Percentiles rank a stretch among this genome's conserved stretches.
Conservation (phyloP, 1,140 invertebrate genomes). For the Paraescarpia echinospica region DNA sequence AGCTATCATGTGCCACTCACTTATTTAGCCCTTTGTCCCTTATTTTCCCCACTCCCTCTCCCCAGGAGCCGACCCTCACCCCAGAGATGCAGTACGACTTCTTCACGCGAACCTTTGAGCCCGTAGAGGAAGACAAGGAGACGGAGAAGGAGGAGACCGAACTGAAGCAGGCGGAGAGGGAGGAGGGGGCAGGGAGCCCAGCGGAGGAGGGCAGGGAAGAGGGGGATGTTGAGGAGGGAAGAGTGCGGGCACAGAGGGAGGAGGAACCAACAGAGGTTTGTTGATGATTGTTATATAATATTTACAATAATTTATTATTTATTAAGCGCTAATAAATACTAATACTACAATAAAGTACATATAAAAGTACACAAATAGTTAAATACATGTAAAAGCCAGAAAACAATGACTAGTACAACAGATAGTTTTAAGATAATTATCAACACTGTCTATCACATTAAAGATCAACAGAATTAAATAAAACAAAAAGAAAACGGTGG, state of each 20-base stretch:
- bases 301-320: too few relatives aligned
- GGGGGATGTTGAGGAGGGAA: constrained; percentile 23
- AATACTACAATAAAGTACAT: too few relatives aligned
- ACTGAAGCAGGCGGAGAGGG: constrained; percentile 32
- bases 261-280: constrained; percentile 19
- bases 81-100: constrained; percentile 52
- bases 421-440: too few relatives aligned
- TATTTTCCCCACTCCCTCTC: constrained; percentile 11
- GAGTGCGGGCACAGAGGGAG: constrained; percentile 27
- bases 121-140: constrained; percentile 41
- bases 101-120: constrained; percentile 50
- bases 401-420: too few relatives aligned
- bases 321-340: too few relatives aligned
- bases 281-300: neutral
- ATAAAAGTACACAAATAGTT: too few relatives aligned
- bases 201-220: neutral
- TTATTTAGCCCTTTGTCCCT: too few relatives aligned
- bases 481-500: too few relatives aligned
- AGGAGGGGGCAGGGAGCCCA: constrained; percentile 29
- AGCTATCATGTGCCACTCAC: too few relatives aligned
- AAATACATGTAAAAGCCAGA: too few relatives aligned
- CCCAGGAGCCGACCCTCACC: constrained; percentile 45
- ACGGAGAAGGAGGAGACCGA: constrained; percentile 33
- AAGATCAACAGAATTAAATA: too few relatives aligned
- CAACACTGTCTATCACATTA: too few relatives aligned